Evolutionary conservation across 2,888 invertebrate species (phyloP).

Genomic region (Girardia tigrina): DNA sequence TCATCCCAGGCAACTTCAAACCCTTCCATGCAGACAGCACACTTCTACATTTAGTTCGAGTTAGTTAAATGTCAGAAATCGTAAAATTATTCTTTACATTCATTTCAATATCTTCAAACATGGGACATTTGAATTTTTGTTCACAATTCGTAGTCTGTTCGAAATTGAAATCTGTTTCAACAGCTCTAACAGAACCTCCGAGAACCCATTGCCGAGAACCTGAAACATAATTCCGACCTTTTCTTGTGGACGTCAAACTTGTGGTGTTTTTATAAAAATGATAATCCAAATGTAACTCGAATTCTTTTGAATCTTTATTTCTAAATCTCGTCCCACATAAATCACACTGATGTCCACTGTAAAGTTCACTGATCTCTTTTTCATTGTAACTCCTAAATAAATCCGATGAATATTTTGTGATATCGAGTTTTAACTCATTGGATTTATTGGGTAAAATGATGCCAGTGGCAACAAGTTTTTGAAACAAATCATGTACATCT

Average conservation of each 20-base stretch:
- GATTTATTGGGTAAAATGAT: slow-evolving; percentile 54
- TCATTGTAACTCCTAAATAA: slow-evolving; percentile 24
- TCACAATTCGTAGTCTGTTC: not conserved
- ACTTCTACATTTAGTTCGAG: slow-evolving; percentile 53
- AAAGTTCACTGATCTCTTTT: slow-evolving; percentile 52
- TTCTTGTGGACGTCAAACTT: slow-evolving; percentile 25
- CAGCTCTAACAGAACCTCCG: slow-evolving; percentile 36
- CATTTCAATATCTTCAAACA: slow-evolving; percentile 20
- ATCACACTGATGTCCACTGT: slow-evolving; percentile 83
- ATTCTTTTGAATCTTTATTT: slow-evolving; percentile 64
- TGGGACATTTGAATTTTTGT: slow-evolving; percentile 21
- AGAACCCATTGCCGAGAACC: slow-evolving; percentile 36
- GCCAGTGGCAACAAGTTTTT: slow-evolving; percentile 71
- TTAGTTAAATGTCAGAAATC: not conserved
- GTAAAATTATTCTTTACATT: slow-evolving; percentile 27
- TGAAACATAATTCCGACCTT: slow-evolving; percentile 34
- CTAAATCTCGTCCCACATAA: slow-evolving; percentile 87
- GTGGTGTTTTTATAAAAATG: slow-evolving; percentile 61
- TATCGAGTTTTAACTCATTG: not conserved
- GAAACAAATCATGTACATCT: slow-evolving; percentile 69
- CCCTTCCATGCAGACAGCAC: slow-evolving; percentile 76
- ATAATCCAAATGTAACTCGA: slow-evolving; percentile 87
- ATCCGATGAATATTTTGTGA: slow-evolving; percentile 23
- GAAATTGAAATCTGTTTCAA: slow-evolving; percentile 17
- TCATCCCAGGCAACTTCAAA: slow-evolving; percentile 91